Percentiles rank a stretch among this genome's conserved stretches.
These are phyloP conservation scores for Sarcophilus harrisii DNA, from an alignment of 2,797 vertebrate species.

Conservation along the genomic window DNA sequence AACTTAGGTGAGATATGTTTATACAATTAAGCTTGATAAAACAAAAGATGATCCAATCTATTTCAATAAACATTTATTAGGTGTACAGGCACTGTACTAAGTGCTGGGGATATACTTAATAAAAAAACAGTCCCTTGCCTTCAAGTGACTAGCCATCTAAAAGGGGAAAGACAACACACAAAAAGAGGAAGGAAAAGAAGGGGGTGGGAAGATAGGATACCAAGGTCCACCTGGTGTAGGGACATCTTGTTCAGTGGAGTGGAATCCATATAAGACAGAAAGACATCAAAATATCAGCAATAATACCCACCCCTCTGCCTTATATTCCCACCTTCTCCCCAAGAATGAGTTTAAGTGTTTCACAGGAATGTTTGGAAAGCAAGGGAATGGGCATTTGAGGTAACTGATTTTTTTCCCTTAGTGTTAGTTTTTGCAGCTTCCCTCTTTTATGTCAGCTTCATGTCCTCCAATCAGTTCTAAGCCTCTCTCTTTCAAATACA, in stretches of 20 bases:
- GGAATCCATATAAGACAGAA: not conserved
- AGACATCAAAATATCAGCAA: not conserved
- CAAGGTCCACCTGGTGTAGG: not conserved
- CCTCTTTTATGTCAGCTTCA: not conserved
- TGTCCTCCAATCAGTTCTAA: not conserved
- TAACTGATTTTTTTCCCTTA: not conserved
- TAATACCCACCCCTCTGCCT: accelerated
- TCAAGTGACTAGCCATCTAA: not conserved
- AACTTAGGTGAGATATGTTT: not conserved
- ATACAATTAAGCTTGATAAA: not conserved
- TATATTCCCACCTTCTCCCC: not conserved
- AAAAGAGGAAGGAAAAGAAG: not conserved
- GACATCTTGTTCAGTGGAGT: not conserved
- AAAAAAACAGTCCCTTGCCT: not conserved
- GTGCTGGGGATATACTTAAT: not conserved
- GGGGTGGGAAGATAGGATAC: not conserved
- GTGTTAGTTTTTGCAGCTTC: not conserved
- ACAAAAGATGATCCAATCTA: not conserved
- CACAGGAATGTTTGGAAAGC: not conserved
- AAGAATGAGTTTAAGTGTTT: not conserved
- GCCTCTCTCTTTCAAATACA: not conserved
- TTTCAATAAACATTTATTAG: not conserved
- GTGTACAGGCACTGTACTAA: not conserved
- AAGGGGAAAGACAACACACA: not conserved
- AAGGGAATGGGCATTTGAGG: accelerated